phyloP scores from a whole-genome alignment of 2,113 vertebrate species.

The Phyllostomus hastatus region DNA sequence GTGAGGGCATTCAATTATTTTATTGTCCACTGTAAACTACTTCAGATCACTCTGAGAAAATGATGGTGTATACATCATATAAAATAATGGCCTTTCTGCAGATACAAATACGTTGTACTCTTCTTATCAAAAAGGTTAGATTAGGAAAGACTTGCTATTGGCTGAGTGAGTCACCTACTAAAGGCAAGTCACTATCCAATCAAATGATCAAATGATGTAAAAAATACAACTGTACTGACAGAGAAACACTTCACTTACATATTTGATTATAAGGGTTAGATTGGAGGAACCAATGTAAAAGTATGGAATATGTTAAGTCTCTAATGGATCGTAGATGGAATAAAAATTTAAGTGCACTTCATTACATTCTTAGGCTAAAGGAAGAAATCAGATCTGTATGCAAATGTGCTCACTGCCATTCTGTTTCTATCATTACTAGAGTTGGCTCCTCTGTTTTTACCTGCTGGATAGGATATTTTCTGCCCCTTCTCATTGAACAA shows the following conservation, averaged over 20 bases:
- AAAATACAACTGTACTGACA: not conserved
- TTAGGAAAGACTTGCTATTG: not conserved
- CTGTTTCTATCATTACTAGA: not conserved
- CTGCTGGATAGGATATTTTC: not conserved
- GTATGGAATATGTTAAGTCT: not conserved
- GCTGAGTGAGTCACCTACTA: not conserved
- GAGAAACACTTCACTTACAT: not conserved
- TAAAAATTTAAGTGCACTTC: conserved; percentile 8
- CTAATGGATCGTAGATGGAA: not conserved
- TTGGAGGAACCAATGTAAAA: not conserved
- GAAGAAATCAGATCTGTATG: not conserved
- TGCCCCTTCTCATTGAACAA: conserved; percentile 40
- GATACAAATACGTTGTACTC: conserved; percentile 17
- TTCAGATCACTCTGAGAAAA: conserved; percentile 30
- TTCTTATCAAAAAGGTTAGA: not conserved
- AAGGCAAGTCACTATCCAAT: not conserved
- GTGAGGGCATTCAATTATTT: conserved; percentile 27
- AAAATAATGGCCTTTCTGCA: conserved; percentile 21
- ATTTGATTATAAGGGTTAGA: not conserved
- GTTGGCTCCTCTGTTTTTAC: conserved; percentile 19
- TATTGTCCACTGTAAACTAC: conserved; percentile 30
- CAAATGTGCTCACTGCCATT: not conserved
- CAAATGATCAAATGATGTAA: not conserved
- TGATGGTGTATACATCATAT: not conserved
- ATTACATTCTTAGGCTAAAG: conserved; percentile 14